These are phyloP conservation scores for Chalcosyrphus nemorum DNA, from an alignment of 2,888 invertebrate species.

Conservation along the genomic window DNA sequence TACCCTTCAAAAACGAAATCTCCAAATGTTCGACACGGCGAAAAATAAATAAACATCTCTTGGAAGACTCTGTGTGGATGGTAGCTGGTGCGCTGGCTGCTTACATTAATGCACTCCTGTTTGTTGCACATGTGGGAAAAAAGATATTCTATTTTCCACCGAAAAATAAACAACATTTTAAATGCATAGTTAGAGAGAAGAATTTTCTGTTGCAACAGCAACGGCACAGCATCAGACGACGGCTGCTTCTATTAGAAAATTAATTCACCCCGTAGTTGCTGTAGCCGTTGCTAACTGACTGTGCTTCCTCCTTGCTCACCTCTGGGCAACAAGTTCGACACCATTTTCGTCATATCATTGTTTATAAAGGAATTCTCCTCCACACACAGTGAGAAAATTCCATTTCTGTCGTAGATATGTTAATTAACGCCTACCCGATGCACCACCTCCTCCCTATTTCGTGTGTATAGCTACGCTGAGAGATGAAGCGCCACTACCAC, in stretches of 20 bases:
- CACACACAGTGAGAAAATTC: constrained; percentile 64
- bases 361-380: constrained; percentile 69
- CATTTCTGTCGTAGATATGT: constrained; percentile 73
- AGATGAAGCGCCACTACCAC: constrained; percentile 36
- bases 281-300: constrained; percentile 1
- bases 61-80: neutral
- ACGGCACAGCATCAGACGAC: too few relatives aligned
- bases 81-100: neutral
- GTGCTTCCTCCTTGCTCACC: neutral
- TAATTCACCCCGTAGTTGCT: constrained; percentile 32
- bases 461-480: constrained; percentile 1
- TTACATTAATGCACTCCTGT: constrained; percentile 46
- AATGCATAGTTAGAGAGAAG: constrained; percentile 39
- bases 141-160: constrained; percentile 42
- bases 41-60: constrained; percentile 58
- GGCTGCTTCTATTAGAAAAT: constrained; percentile 53
- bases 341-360: constrained; percentile 72
- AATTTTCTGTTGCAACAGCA: constrained; percentile 23
- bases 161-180: constrained; percentile 62
- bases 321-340: constrained; percentile 67
- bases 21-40: constrained; percentile 47
- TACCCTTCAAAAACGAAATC: constrained; percentile 58
- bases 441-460: neutral
- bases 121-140: constrained; percentile 50
- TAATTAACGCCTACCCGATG: constrained; percentile 68